Conservation (phyloP, 2,888 invertebrate species). For the Bedellia somnulentella region DNA sequence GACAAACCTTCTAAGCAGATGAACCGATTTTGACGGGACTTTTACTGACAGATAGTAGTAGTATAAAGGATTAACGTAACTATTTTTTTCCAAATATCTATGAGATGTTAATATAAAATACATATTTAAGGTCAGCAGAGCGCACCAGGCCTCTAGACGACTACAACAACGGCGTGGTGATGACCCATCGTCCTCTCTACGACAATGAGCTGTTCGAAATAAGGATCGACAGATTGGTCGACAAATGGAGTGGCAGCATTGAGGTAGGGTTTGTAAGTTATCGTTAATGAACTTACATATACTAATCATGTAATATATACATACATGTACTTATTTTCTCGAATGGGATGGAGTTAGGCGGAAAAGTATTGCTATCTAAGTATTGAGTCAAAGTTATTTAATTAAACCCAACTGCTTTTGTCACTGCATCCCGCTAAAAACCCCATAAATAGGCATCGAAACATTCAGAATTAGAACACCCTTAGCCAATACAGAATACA, state of each 20-base stretch:
- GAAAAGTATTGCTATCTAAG: no score
- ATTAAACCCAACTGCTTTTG: no score
- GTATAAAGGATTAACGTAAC: background rate
- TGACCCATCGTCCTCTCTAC: constrained; percentile 85
- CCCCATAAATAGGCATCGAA: no score
- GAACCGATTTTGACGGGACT: constrained; percentile 6
- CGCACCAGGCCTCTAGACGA: constrained; percentile 87
- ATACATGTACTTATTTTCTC: background rate
- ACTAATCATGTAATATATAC: background rate
- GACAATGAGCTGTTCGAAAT: constrained; percentile 95
- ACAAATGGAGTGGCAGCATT: constrained; percentile 94
- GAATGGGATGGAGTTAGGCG: no score
- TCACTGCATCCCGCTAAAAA: no score
- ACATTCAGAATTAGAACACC: no score
- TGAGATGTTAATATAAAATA: background rate
- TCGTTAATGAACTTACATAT: background rate
- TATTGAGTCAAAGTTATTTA: no score
- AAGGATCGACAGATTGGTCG: constrained; percentile 87
- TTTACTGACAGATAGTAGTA: background rate
- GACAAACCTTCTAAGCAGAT: no score
- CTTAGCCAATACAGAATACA: no score
- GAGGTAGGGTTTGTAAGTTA: constrained; percentile 67
- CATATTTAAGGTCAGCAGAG: constrained; percentile 87
- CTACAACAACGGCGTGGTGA: constrained; percentile 94
- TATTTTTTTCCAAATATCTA: background rate